phyloP scores from a whole-genome alignment of 2,888 invertebrate genomes.

The Protula sp. region DNA sequence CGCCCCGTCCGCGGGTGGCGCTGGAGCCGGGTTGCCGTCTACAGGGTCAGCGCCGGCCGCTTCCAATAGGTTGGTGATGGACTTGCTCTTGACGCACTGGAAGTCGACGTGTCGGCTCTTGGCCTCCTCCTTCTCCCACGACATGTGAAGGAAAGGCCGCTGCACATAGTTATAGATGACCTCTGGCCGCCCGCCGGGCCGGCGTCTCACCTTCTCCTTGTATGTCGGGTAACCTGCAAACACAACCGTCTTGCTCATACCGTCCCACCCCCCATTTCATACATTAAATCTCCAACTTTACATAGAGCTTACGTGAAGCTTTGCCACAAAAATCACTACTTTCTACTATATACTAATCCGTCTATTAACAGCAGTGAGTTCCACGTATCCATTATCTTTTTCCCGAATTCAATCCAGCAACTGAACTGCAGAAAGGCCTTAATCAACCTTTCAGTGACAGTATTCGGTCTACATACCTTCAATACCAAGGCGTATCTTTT shows the following conservation, averaged over 20 bases:
- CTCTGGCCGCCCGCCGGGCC: conserved; percentile 91
- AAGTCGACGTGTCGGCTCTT: conserved; percentile 98
- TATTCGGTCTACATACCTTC: conserved; percentile 62
- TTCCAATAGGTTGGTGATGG: conserved; percentile 85
- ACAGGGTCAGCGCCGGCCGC: conserved; percentile 86
- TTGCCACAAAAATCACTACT: too few relatives aligned
- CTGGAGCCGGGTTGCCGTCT: conserved; percentile 55
- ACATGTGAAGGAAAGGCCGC: conserved; percentile 96
- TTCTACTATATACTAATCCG: too few relatives aligned
- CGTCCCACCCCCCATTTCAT: too few relatives aligned
- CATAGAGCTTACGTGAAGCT: too few relatives aligned
- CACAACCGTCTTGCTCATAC: too few relatives aligned
- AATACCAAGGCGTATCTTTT: conserved; percentile 96
- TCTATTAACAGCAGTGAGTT: too few relatives aligned
- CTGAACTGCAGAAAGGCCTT: too few relatives aligned
- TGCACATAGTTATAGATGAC: conserved; percentile 99
- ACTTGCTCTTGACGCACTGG: conserved; percentile 96
- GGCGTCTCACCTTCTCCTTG: conserved; percentile 94
- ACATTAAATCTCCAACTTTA: too few relatives aligned
- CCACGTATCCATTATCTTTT: too few relatives aligned
- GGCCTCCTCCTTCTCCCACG: conserved; percentile 99
- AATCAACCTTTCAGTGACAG: too few relatives aligned
- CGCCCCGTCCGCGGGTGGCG: neutral
- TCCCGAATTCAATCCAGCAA: too few relatives aligned
- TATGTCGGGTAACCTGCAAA: conserved; percentile 89